These are phyloP conservation scores for Steinernema feltiae DNA, from an alignment of 1,140 invertebrate species.

Conservation along the genomic window DNA sequence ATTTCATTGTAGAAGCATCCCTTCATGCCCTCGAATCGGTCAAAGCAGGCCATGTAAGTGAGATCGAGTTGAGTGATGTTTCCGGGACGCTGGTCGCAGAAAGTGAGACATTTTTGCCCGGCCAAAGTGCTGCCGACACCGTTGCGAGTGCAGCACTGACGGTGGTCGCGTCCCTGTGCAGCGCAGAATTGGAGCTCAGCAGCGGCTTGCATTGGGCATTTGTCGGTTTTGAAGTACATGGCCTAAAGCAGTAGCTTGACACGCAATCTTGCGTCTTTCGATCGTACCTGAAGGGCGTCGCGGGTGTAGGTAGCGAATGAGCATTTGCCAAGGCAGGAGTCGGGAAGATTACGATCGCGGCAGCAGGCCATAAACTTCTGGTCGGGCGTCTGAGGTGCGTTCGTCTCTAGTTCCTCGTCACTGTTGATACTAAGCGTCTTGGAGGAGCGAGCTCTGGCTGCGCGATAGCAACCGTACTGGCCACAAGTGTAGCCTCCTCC, in stretches of 20 bases:
- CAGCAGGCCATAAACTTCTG: constrained; percentile 47
- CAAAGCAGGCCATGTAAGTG: constrained; percentile 35
- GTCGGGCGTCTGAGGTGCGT: constrained; percentile 32
- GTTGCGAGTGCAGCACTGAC: constrained; percentile 38
- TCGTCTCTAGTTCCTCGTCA: not conserved
- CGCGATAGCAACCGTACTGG: constrained; percentile 31
- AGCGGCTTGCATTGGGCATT: constrained; percentile 46
- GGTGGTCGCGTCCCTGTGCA: constrained; percentile 43
- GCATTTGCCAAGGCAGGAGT: constrained; percentile 44
- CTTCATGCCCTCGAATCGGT: constrained; percentile 41
- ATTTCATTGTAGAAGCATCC: constrained; percentile 26
- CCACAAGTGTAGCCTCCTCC: constrained; percentile 20
- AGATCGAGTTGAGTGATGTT: constrained; percentile 45
- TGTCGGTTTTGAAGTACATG: constrained; percentile 40
- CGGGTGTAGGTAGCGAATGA: constrained; percentile 43
- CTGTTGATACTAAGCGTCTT: constrained; percentile 23
- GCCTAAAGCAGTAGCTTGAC: too few species aligned
- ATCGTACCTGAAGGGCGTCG: constrained; percentile 36
- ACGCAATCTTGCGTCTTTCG: not conserved
- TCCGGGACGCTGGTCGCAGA: constrained; percentile 50
- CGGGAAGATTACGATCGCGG: constrained; percentile 47
- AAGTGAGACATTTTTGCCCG: constrained; percentile 43
- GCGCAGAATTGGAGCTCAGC: constrained; percentile 49
- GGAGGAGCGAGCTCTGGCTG: constrained; percentile 25
- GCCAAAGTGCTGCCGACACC: constrained; percentile 43